Base-by-base conservation (phyloP, 2,888 invertebrate species). In the Patella caerulea region DNA sequence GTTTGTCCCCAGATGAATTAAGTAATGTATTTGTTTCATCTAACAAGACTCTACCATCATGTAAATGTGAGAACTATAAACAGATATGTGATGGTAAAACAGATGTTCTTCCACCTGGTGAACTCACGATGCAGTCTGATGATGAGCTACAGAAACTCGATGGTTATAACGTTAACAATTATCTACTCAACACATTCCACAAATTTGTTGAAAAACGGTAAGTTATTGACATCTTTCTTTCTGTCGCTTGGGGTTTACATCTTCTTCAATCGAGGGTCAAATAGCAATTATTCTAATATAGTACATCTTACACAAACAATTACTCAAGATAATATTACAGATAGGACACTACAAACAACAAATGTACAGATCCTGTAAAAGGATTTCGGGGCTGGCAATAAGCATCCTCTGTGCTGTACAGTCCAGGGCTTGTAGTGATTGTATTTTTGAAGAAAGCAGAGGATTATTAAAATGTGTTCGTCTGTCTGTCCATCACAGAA, bases 141-240 rank as follows among this genome's bases (percentile, higher is more conserved):
- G 86, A 89, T 69, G 83, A 83, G 14, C 65, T 91, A 15, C 88
- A 88, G 76, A 83, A 90, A 75, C 76, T 90, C n/a, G 77, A 81
- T 14, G 80, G 79, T 24, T 79, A 83, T 14, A 80, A 88, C 72
- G 81, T 88, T 17, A 80, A 85, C 9, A 76, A 85, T 5, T 92
- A 90, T 79, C 83, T 92, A 4, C 79, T 91, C 1, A 81, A 86
- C 19, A 90, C 89, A 56, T 88, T 86, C 72, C 73, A 83, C n/a
- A 81, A 84, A 2, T 87, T 86, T 78, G 80, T 84, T 34, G 86
- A 88, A 24, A 77, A 80, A 69, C 83, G 88, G 83, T 88, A 74
- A 73, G 84, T 59, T 14, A 19, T n/a, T n/a, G 5, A 45, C 17
- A 71, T 29, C 45, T 34, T 29, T 11, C 17, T 29, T 29, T 24